These are phyloP conservation scores for Drosophila recens DNA, from an alignment of 2,888 invertebrate genomes.

Conservation along the genomic window DNA sequence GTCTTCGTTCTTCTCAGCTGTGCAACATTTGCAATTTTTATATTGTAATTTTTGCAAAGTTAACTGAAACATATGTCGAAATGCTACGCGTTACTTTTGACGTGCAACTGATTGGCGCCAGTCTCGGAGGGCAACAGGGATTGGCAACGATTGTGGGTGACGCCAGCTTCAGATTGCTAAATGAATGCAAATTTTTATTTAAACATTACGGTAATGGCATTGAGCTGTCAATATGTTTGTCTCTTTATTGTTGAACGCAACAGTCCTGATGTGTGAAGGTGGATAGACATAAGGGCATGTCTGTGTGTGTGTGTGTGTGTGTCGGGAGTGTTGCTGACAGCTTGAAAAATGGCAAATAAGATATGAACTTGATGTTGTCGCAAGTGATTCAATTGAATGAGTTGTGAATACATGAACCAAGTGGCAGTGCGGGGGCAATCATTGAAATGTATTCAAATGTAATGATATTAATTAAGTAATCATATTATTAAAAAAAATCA, in stretches of 20 bases:
- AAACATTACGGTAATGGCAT: slow-evolving; percentile 76
- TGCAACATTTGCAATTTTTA: slow-evolving; percentile 70
- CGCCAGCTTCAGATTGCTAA: slow-evolving; percentile 42
- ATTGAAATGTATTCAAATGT: not conserved
- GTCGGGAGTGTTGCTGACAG: slow-evolving; percentile 67
- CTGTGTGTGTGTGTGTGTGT: slow-evolving; percentile 48
- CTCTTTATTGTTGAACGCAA: slow-evolving; percentile 62
- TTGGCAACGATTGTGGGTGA: slow-evolving; percentile 43
- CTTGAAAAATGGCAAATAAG: slow-evolving; percentile 69
- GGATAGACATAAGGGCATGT: slow-evolving; percentile 1
- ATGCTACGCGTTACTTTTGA: slow-evolving; percentile 59
- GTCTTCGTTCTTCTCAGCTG: slow-evolving; percentile 1
- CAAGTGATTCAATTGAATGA: slow-evolving; percentile 45
- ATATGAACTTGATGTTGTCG: slow-evolving; percentile 43
- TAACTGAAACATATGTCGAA: slow-evolving; percentile 71
- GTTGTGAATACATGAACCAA: not conserved
- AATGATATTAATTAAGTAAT: not conserved
- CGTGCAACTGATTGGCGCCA: slow-evolving; percentile 69
- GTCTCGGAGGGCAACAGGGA: slow-evolving; percentile 9
- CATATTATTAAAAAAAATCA: not conserved
- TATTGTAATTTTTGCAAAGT: slow-evolving; percentile 70
- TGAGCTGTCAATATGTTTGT: slow-evolving; percentile 79
- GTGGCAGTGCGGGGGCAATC: not conserved
- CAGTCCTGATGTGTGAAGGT: slow-evolving; percentile 30
- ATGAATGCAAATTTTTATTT: slow-evolving; percentile 81